These are phyloP conservation scores for Sinhomidia bicolor DNA, from an alignment of 2,888 invertebrate genomes.

Conservation along the genomic window DNA sequence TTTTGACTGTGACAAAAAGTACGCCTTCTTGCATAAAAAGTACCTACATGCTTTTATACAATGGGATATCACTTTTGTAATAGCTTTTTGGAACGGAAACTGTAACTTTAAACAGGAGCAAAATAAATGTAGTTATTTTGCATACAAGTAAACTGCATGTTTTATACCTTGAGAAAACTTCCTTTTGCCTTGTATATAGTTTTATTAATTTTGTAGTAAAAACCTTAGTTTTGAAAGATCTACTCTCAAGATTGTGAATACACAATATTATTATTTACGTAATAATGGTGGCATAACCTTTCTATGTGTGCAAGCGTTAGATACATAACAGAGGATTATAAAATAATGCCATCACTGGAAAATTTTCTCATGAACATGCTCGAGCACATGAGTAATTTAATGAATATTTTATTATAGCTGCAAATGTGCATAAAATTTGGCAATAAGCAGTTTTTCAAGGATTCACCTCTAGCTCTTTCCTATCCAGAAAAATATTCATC, in stretches of 20 bases:
- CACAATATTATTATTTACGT: neutral
- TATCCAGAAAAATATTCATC: too few species aligned
- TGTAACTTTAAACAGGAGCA: conserved; percentile 2
- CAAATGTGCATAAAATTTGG: neutral
- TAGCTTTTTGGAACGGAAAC: conserved; percentile 29
- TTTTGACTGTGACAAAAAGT: too few species aligned
- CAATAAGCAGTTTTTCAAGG: neutral
- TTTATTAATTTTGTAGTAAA: neutral
- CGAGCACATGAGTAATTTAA: neutral
- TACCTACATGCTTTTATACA: too few species aligned
- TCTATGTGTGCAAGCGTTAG: neutral
- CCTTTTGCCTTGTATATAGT: neutral
- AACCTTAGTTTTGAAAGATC: neutral
- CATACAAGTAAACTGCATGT: neutral
- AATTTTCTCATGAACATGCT: neutral
- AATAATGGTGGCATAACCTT: conserved; percentile 30
- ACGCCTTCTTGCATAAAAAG: too few species aligned
- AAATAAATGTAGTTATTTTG: neutral
- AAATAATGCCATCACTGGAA: neutral
- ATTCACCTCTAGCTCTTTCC: neutral
- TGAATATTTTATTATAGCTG: neutral
- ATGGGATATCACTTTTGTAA: neutral
- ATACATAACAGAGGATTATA: neutral
- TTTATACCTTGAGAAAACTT: neutral
- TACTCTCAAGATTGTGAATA: neutral